Evolutionary conservation across 2,888 invertebrate species (phyloP).

Genomic region (Tenthredo amoena): DNA sequence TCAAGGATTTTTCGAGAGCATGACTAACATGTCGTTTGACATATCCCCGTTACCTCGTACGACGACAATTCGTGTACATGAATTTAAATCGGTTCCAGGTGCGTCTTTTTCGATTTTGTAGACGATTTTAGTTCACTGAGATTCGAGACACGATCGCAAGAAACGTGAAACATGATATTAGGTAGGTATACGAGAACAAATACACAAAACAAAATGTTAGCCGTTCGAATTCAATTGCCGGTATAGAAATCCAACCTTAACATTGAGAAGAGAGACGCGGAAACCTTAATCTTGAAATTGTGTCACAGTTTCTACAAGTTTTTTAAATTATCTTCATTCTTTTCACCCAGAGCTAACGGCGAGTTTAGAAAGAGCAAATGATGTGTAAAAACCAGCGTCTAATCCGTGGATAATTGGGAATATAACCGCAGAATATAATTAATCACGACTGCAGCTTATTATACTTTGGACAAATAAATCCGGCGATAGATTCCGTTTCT

Average conservation of each 20-base stretch:
- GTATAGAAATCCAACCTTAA: slow-evolving; percentile 62
- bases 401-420: background rate
- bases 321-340: background rate
- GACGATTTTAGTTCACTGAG: background rate
- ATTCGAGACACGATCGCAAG: slow-evolving; percentile 30
- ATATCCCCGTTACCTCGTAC: background rate
- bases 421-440: background rate
- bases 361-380: background rate
- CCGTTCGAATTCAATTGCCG: slow-evolving; percentile 58
- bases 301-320: background rate
- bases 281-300: slow-evolving; percentile 9
- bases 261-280: slow-evolving; percentile 59
- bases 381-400: background rate
- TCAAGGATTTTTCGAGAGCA: background rate
- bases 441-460: background rate
- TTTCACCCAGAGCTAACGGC: background rate
- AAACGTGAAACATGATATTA: background rate
- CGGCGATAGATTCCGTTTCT: background rate
- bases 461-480: background rate
- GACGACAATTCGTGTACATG: slow-evolving; percentile 27
- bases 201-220: background rate
- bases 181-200: background rate
- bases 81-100: slow-evolving; percentile 19
- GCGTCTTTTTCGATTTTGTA: slow-evolving; percentile 15
- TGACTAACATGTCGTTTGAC: slow-evolving; percentile 10